Base-by-base conservation (phyloP, 2,113 vertebrate species). In the Pterophyllum scalare region DNA sequence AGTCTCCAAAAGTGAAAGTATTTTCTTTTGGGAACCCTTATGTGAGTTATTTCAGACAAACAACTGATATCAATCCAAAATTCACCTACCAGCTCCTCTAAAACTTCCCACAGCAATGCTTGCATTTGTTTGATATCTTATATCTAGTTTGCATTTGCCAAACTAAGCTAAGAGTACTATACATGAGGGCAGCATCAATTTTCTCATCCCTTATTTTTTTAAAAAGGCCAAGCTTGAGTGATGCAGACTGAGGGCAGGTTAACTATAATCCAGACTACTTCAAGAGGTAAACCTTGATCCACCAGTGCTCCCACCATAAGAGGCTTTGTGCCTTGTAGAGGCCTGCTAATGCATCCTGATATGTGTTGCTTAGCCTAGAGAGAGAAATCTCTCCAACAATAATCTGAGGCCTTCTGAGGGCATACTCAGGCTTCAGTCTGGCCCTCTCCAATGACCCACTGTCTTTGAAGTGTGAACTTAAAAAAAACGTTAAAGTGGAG, bases 381-480 rank as follows among this genome's bases (percentile, higher is more conserved):
- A 82, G 58, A 89, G 74, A 90, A 88, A 70, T 80, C 77, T 33
- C 80, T 79, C 64, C 40, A 90, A 89, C 92, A 81, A 85, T 83
- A 83, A 92, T 90, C 85, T 89, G 56, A 88, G 81, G 79, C 88
- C 90, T 88, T 89, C 84, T 79, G 81, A 81, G 78, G 90, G 83
- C 82, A 86, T 87, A 77, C 80, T 89, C 81, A 38, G 67, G 67
- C 83, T 77, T 57, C 64, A 65, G 49, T 31, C 64, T 33, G 59
- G 67, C 76, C 46, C 72, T 88, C 85, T 89, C 86, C 79, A 24
- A 77, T 81, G 85, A 87, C 81, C 86, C 82, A 64, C 40, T 57
- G 74, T 91, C 87, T 94, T 89, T 92, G 89, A 93, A 91, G 91
- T 82, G 88, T 82, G 84, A 88, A 81, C 79, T 87, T 75, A 35